Evolutionary conservation across 2,888 invertebrate genomes (phyloP), one percentile per base, ranked within the genome.

Genomic region (Apotomis betuletana): DNA sequence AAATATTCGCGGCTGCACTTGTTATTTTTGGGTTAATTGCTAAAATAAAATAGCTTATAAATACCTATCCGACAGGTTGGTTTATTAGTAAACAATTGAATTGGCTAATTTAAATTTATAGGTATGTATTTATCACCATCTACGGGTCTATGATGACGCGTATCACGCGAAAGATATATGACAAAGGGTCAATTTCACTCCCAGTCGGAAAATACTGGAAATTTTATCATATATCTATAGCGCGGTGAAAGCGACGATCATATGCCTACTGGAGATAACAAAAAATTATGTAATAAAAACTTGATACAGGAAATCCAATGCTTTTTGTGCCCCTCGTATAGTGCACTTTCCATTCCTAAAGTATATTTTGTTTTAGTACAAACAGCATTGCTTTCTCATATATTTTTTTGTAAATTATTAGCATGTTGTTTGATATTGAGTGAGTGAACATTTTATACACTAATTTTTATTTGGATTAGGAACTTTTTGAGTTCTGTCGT

Each of bases 1-100:
- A 65, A 73, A 77, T 73, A 74, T 54, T 74, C 73, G 75, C 78
- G 78, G 76, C 77, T 80, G 81, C 81, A 80, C 78, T 74, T 57
- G 4, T 38, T 62, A 52, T 70, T 67, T 71, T 78, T 68, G 75
- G 77, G 78, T 79, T 64, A 75, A 79, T 78, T 77, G 80, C 81
- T 81, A 80, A 77, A 74, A 57, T 71, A 60, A 27, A 71, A 74
- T 75, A 67, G 68, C 75, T 75, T 67, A 73, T 65, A 71, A 79
- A 77, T 77, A 75, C 77, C 77, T 77, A 72, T 73, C 75, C 71
- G 76, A 78, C 78, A 77, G 77, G 77, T 77, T 72, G 70, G 61
- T 72, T 55, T 65, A 36, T 58, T 61, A 69, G 12, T 38, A 49
- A 49, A 63, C 52, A 67, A 60, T 69, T 51, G 46, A 73, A 70